Conservation (phyloP, 1,140 invertebrate genomes). For the Cepaea nemoralis region DNA sequence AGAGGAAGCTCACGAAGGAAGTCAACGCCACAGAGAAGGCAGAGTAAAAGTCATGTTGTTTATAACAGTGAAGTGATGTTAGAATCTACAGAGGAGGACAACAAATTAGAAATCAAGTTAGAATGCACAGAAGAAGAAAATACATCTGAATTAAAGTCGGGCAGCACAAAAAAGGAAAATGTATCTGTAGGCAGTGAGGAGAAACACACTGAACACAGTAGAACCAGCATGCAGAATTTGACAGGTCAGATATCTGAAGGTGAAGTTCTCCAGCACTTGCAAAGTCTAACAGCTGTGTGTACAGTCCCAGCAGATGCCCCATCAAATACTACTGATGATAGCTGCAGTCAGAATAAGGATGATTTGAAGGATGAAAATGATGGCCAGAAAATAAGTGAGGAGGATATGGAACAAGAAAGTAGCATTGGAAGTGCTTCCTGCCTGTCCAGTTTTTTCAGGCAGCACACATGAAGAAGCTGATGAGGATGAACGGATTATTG, state of each 20-base stretch:
- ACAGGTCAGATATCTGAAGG: neutral
- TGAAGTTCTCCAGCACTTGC: neutral
- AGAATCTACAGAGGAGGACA: neutral
- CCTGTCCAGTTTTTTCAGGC: neutral
- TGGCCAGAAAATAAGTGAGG: constrained; percentile 15
- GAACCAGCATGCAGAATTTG: neutral
- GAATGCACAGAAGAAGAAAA: too few relatives aligned
- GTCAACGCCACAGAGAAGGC: constrained; percentile 35
- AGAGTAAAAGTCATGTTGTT: constrained; percentile 19
- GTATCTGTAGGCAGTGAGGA: too few relatives aligned
- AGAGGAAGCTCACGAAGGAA: constrained; percentile 36
- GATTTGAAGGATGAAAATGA: neutral
- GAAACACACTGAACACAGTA: neutral
- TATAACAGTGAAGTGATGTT: neutral
- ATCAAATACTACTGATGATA: neutral
- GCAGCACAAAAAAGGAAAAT: too few relatives aligned
- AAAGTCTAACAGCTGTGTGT: neutral
- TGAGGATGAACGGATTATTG: constrained; percentile 16
- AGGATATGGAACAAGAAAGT: constrained; percentile 8
- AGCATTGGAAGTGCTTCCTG: neutral
- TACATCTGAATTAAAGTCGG: too few relatives aligned
- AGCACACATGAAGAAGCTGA: constrained; percentile 18
- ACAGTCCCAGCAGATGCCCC: too few relatives aligned
- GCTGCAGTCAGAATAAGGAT: neutral
- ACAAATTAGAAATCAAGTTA: neutral